phyloP scores from a whole-genome alignment of 2,113 vertebrate species.

The Alligator mississippiensis region DNA sequence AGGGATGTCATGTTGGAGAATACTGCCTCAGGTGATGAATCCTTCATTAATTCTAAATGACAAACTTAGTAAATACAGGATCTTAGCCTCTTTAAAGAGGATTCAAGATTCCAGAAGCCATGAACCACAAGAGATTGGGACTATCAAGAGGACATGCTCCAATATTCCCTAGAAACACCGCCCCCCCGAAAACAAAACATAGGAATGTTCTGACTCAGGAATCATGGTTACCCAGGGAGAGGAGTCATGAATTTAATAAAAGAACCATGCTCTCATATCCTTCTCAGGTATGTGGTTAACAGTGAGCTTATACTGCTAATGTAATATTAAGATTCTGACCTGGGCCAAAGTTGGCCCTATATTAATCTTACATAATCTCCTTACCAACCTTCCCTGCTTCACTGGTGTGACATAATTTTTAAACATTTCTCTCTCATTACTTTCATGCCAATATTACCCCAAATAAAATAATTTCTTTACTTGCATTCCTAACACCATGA shows the following conservation, averaged over 20 bases:
- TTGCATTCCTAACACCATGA: no score
- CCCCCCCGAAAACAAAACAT: neutral
- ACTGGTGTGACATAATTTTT: neutral
- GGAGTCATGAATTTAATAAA: neutral
- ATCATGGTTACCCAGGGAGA: neutral
- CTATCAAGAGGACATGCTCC: neutral
- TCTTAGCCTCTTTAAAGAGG: neutral
- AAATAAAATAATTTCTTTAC: neutral
- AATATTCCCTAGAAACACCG: neutral
- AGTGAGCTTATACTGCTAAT: neutral
- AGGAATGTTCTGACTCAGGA: neutral
- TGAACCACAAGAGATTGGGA: neutral
- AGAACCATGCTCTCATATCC: neutral
- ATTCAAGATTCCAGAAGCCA: neutral
- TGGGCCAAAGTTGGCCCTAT: neutral
- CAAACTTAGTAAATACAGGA: conserved; percentile 12
- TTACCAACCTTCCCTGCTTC: neutral
- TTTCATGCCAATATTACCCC: neutral
- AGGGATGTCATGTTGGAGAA: neutral
- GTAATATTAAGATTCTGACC: neutral
- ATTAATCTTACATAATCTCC: neutral
- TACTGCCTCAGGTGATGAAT: conserved; percentile 1
- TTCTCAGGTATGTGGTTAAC: neutral
- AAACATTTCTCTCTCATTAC: neutral
- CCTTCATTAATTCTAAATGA: conserved; percentile 40